These are phyloP conservation scores for Periophthalmodon schlosseri DNA, from an alignment of 2,113 vertebrate genomes.

Conservation along the genomic window DNA sequence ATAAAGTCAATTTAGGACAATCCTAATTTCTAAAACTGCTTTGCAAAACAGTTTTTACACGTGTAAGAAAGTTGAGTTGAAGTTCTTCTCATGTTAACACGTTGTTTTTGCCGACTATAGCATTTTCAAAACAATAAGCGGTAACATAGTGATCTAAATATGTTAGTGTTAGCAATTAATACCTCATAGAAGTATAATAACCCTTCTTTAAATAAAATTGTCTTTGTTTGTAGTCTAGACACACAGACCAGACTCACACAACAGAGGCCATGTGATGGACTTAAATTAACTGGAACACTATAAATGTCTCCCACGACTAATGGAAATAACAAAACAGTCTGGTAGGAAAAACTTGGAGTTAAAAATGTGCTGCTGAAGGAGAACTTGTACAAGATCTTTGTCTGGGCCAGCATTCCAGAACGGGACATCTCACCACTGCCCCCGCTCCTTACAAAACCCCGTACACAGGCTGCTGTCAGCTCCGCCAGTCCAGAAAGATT, in stretches of 20 bases:
- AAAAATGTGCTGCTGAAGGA: background rate
- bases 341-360: background rate
- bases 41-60: no score
- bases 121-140: no score
- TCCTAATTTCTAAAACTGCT: no score
- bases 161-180: no score
- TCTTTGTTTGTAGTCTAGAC: conserved; percentile 3
- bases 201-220: background rate
- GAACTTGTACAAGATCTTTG: background rate
- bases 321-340: conserved; percentile 6
- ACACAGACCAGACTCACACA: background rate
- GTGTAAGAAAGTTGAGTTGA: no score
- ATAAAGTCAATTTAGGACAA: no score
- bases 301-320: background rate
- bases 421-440: background rate
- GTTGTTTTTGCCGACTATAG: no score
- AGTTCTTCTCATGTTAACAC: no score
- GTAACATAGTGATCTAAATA: no score
- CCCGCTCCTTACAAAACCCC: background rate
- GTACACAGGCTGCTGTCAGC: background rate
- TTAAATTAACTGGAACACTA: conserved; percentile 1
- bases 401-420: conserved; percentile 1
- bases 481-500: background rate
- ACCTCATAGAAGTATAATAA: no score
- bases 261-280: background rate